These are phyloP conservation scores for Caenorhabditis panamensis DNA, from an alignment of 2,888 invertebrate genomes.

Conservation along the genomic window DNA sequence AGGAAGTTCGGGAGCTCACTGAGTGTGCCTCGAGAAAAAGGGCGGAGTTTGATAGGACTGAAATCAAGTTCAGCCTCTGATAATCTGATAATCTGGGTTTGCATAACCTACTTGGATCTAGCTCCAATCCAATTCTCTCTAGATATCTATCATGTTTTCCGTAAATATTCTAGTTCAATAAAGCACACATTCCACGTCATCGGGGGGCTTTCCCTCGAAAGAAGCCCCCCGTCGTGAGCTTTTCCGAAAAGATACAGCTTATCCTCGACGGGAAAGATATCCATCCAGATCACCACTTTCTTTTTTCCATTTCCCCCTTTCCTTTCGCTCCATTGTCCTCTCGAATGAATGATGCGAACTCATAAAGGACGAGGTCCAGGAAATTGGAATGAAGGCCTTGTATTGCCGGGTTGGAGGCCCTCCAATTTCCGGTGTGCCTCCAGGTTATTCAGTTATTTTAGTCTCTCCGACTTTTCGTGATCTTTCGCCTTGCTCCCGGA, in stretches of 20 bases:
- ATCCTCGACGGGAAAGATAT: too few relatives aligned
- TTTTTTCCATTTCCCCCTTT: background rate
- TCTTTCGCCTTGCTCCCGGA: background rate
- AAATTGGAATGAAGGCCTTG: background rate
- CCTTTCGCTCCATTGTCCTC: background rate
- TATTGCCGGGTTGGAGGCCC: too few relatives aligned
- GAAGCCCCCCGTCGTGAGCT: background rate
- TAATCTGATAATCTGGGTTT: too few relatives aligned
- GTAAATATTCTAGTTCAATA: background rate
- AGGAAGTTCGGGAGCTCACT: too few relatives aligned
- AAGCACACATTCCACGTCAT: background rate
- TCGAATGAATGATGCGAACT: background rate
- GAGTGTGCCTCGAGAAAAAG: too few relatives aligned
- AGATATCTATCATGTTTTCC: background rate
- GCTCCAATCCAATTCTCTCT: too few relatives aligned
- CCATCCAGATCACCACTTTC: background rate
- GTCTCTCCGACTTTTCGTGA: background rate
- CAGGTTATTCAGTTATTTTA: background rate
- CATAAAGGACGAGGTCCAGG: background rate
- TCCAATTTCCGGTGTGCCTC: slow-evolving; percentile 1
- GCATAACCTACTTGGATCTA: too few relatives aligned
- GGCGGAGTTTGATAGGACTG: too few relatives aligned
- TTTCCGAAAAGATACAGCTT: background rate
- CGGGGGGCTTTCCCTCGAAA: background rate
- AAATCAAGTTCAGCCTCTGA: too few relatives aligned